Evolutionary conservation across 2,888 invertebrate genomes (phyloP), one percentile per base, ranked within the genome.

Genomic region (Trachelus stipa): DNA sequence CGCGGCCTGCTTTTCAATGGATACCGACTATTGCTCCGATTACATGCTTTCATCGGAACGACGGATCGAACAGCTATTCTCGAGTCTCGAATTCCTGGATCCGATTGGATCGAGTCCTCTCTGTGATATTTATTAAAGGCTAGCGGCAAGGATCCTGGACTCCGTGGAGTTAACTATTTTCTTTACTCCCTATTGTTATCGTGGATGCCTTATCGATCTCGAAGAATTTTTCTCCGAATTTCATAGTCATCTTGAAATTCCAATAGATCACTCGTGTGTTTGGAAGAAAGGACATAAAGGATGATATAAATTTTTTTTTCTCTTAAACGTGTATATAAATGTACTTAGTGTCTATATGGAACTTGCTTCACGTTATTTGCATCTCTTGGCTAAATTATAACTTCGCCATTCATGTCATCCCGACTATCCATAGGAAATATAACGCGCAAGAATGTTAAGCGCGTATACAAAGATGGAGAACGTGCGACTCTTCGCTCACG

Each of bases 401-500:
- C 56, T 56, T 56, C 23, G 56, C 56, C 56, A 56, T 56, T 56
- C 56, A 56, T 9, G 56, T 56, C 56, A 23, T 56, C 23, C 56
- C 23, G 56, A 56, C 23, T 56, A 56, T 56, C 56, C 56, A 56
- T 56, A 56, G 56, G 56, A 56, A 56, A 56, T 56, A 56, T 56
- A 56, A 56, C 56, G 23, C 56, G 56, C 56, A 56, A 56, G 56
- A 56, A 56, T 56, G 56, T 56, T 56, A 56, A 56, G 56, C 56
- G 56, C 23, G 56, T 56, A 56, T 23, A 56, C 56, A 56, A 56
- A 23, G 56, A 56, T 56, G 56, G 56, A 56, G 56, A 56, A 56
- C 56, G 82, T 79, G 78, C 83, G 80, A 80, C 84, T 81, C 83
- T 82, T 82, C 79, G 78, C 84, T 84, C 83, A 56, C 56, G 56